Evolutionary conservation across 2,797 vertebrate species (phyloP).

Genomic region (Phalanger gymnotis): DNA sequence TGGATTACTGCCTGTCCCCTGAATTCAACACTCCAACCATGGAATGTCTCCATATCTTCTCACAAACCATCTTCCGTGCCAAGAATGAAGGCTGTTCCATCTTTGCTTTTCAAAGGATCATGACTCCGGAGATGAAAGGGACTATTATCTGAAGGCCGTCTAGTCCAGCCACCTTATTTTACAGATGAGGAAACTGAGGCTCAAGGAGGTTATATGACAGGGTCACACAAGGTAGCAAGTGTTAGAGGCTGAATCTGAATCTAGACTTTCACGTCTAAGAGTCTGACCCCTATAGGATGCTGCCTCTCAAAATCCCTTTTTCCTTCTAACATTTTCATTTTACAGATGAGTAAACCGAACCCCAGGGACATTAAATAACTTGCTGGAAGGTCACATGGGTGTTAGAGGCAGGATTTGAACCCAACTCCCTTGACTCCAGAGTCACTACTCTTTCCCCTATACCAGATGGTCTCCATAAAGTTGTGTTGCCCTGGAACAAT

Average conservation of each 20-base stretch:
- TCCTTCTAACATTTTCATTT: not conserved
- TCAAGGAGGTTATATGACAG: not conserved
- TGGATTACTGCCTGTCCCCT: not conserved
- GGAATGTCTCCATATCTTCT: not conserved
- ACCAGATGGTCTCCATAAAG: not conserved
- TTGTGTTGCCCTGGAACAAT: not conserved
- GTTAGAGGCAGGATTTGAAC: not conserved
- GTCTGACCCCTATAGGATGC: fast-evolving
- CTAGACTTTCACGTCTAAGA: not conserved
- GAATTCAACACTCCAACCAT: not conserved
- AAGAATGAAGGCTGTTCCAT: not conserved
- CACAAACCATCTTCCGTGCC: not conserved
- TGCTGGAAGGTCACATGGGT: not conserved
- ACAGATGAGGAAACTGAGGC: not conserved
- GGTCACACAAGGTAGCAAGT: not conserved
- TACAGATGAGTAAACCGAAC: not conserved
- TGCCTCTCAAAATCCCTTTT: not conserved
- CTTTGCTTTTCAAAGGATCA: not conserved
- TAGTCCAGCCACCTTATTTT: not conserved
- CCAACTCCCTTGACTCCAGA: not conserved
- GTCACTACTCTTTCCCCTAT: not conserved
- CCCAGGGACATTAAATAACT: not conserved
- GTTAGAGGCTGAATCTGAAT: not conserved
- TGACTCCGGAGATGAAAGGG: not conserved
- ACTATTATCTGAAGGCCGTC: not conserved